Base-by-base conservation (phyloP, 2,888 invertebrate genomes). In the Chrysotoxum bicinctum region DNA sequence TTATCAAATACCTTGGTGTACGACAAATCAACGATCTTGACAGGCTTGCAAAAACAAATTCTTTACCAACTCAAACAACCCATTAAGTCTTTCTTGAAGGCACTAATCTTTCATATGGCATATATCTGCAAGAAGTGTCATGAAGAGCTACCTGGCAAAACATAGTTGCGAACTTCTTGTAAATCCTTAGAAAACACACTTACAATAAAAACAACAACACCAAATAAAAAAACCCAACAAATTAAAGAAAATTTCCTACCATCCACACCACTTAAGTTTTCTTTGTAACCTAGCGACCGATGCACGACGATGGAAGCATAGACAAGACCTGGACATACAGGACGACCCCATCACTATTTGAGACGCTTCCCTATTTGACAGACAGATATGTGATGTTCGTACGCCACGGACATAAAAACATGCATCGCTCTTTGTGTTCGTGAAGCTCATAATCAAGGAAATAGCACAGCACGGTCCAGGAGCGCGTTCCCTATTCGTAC, bases 321-420 rank as follows among this genome's bases (percentile, higher is more conserved):
- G 37, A 30, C 9, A 14, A 26, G 9, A 43, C n/a, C 12, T 64
- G 30, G 60, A 30, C 62, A 26, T 19, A 21, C 30, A 48, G 52
- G 77, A 62, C 79, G 83, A 74, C 79, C 74, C 79, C 79, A 77
- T 82, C 82, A 77, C 64, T 66, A 56, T 62, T 40, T 52, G 58
- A 54, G 78, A 74, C 45, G 69, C 69, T 76, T 68, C 52, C 50
- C 80, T 56, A 76, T 85, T 85, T 85, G 84, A 85, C 84, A 68
- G 84, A 80, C 84, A 85, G 80, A 72, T 68, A 80, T 70, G 52
- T 37, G 69, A 62, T 43, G 62, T 35, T 45, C 66, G 62, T 37
- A 70, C 68, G 56, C 48, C 64, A 56, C 58, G 43, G 64, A 84
- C 79, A 84, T 70, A 84, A 84, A 84, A 84, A 79, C 83, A 79